Base-by-base conservation (phyloP, 2,113 vertebrate species). In the Trichomycterus rosablanca region DNA sequence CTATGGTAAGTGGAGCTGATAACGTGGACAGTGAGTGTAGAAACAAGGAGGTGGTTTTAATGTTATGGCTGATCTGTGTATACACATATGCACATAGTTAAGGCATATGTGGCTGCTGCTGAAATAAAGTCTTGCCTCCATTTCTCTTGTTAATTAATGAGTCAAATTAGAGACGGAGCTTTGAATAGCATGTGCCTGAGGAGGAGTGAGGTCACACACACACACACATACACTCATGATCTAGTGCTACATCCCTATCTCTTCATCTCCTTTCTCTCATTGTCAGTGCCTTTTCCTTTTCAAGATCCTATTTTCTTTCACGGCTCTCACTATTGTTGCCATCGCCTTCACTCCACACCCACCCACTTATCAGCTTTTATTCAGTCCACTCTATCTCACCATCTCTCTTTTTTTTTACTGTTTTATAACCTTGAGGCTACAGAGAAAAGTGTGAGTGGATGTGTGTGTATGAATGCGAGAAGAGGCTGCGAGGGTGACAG, bases 81-180 rank as follows among this genome's bases (percentile, higher is more conserved):
- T n/a, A n/a, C n/a, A n/a, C n/a, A n/a, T n/a, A n/a, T n/a, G n/a
- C n/a, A n/a, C n/a, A n/a, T n/a, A n/a, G n/a, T n/a, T n/a, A n/a
- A n/a, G n/a, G n/a, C n/a, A n/a, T n/a, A n/a, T n/a, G n/a, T 15
- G 6, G n/a, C 9, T 12, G 22, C 10, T 15, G 37, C 14, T 3
- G 37, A 14, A 8, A 12, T 18, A 51, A 40, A 39, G 45, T 18
- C 32, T 58, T 52, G 63, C 53, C 40, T 46, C 46, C 40, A 64
- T 48, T 76, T 81, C 76, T 75, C 59, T 72, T 76, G 75, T 81
- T 81, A 82, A 86, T 85, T 80, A 83, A 85, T 83, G 77, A 78
- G 80, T 75, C 78, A 75, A 82, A 82, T 81, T 82, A 86, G 66
- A 66, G 58, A 66, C 7, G 14, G n/a, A 4, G 71, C 78, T 78